A percentile compares a stretch with the other conserved stretches of the same genome.
phyloP scores from a whole-genome alignment of 53 echinoderm and acorn worm species.

The Glandiceps talaboti region DNA sequence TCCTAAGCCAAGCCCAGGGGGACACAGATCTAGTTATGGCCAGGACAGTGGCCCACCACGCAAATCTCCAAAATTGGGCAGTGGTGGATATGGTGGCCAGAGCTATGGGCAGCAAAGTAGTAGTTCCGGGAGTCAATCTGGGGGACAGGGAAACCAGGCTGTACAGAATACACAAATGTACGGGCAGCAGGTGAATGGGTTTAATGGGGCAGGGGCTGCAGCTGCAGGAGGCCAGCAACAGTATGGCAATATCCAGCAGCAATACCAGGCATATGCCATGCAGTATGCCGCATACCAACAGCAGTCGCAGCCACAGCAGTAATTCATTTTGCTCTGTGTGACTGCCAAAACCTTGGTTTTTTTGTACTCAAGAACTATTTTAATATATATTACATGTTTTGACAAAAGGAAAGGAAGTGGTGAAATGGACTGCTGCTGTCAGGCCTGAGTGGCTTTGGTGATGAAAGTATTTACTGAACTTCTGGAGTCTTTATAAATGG shows the following conservation, averaged over 20 bases:
- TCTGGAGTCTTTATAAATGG: no score
- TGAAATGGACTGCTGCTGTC: no score
- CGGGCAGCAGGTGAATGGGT: background rate
- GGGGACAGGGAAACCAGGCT: constrained; percentile 2
- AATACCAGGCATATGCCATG: constrained; percentile 78
- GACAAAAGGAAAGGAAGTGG: no score
- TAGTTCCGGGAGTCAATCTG: constrained; percentile 10
- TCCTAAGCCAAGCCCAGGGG: background rate
- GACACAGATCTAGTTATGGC: background rate
- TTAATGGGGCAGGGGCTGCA: no score
- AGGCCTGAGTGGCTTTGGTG: no score
- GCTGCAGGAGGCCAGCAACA: background rate
- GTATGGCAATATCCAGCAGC: background rate
- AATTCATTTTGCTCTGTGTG: no score
- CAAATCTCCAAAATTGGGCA: background rate
- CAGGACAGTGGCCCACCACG: constrained; percentile 4
- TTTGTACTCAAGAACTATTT: no score
- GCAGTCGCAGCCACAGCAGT: constrained; percentile 12
- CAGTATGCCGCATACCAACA: constrained; percentile 69
- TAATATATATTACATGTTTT: no score
- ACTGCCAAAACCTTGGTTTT: no score
- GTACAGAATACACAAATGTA: background rate
- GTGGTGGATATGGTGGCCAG: background rate
- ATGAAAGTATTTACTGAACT: no score
- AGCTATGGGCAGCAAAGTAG: constrained; percentile 7